Evolutionary conservation across 2,888 invertebrate genomes (phyloP), one percentile per base, ranked within the genome.

Genomic region (Hipparchia semele): DNA sequence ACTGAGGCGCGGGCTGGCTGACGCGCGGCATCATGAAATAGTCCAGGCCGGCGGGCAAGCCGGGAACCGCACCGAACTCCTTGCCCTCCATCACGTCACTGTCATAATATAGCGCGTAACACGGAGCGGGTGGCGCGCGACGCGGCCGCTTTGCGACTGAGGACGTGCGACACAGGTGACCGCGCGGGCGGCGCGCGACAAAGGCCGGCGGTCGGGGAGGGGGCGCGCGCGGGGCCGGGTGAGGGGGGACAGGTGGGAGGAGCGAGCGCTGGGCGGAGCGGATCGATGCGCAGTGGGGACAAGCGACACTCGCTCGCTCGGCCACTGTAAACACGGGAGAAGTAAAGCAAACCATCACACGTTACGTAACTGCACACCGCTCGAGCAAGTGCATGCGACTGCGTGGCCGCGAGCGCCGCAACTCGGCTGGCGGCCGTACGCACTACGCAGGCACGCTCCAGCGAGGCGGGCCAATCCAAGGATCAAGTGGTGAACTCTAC

Each of bases 1-100:
- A 98, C 67, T 98, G 98, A 81, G 98, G 98, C 96, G 98, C 96
- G 82, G 96, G 97, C 84, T 97, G 97, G 77, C 96, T 94, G 69
- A 97, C 96, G 39, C 95, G 94, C 84, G 89, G 94, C 93, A 94
- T 91, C 91, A 94, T 92, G 81, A 94, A 94, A 83, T 94, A 94
- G 89, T 94, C 94, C 85, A 94, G 80, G 73, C 93, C 93, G 80
- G 91, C 89, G 80, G 94, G 92, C 79, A 93, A 83, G 86, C 91
- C 90, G 88, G 93, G 90, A 79, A 91, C 89, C 85, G 88, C 90
- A 87, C 91, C 89, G 89, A 84, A 93, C 82, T 94, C 92, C 87
- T 92, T 92, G 87, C 90, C 87, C 79, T 94, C 94, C 94, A 94
- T 92, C 90, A 92, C 91, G 91, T 90, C 88, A 88, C 86, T 89